Percentiles rank a stretch among this genome's conserved stretches.
Conservation (phyloP, 2,888 invertebrate species). For the Ormyrus rosae region DNA sequence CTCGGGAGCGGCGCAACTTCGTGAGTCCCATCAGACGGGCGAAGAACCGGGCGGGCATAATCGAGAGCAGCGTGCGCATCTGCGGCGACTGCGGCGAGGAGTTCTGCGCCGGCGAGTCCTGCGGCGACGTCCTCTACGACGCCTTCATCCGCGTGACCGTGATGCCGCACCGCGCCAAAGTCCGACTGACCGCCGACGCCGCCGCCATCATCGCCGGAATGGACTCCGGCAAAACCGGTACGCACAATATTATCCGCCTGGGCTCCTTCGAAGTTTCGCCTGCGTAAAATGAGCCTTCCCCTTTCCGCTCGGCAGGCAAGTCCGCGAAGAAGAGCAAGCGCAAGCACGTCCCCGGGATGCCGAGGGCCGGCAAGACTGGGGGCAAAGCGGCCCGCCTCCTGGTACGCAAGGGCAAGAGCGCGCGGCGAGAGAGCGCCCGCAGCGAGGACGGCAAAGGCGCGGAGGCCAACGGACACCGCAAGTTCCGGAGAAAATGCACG, state of each 20-base stretch:
- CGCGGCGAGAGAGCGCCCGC: conserved; percentile 3
- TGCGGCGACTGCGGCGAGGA: conserved; percentile 91
- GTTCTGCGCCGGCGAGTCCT: conserved; percentile 82
- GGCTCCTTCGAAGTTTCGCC: background rate
- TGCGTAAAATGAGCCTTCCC: background rate
- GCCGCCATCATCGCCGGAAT: conserved; percentile 72
- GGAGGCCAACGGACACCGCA: background rate
- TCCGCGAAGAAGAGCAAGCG: conserved; percentile 44
- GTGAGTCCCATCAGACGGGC: conserved; percentile 84
- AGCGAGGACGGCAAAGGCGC: conserved; percentile 12
- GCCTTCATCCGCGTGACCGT: conserved; percentile 77
- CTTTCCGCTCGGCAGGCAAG: conserved; percentile 17
- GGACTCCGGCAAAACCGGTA: conserved; percentile 56
- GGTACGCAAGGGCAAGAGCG: conserved; percentile 27
- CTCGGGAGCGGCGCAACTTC: conserved; percentile 82
- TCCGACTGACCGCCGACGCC: conserved; percentile 71
- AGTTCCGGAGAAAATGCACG: conserved; percentile 48
- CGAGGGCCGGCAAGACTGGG: background rate
- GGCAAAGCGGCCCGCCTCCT: conserved; percentile 37
- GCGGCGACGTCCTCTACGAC: conserved; percentile 79
- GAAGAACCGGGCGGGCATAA: conserved; percentile 90
- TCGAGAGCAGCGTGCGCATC: conserved; percentile 85
- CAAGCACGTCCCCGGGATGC: background rate
- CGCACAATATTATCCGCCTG: background rate
- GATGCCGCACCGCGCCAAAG: conserved; percentile 66